Conservation (phyloP, 92 coral and sea anemone species). For the Siderastrea radians region DNA sequence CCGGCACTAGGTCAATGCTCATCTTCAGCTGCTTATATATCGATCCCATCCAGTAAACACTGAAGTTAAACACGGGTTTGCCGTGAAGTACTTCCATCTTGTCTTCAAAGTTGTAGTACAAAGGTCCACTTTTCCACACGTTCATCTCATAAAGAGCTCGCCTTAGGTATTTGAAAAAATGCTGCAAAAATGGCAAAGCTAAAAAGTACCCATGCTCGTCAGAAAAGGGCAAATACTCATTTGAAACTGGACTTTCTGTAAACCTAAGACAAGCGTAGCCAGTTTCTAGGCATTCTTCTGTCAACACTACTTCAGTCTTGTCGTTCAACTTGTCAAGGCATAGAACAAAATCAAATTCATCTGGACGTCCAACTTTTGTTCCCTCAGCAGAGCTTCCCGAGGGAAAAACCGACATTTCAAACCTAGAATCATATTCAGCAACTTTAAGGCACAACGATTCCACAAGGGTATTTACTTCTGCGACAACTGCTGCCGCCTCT, state of each 20-base stretch:
- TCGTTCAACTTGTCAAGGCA: constrained; percentile 36
- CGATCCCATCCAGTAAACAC: constrained; percentile 43
- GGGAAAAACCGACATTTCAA: constrained; percentile 41
- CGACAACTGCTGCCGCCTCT: background rate
- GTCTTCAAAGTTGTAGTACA: constrained; percentile 48
- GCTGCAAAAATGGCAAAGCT: constrained; percentile 20
- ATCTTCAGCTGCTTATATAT: constrained; percentile 32
- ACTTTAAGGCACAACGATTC: background rate
- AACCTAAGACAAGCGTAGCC: constrained; percentile 24
- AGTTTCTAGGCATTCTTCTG: constrained; percentile 21
- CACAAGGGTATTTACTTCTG: constrained; percentile 11
- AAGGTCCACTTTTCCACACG: constrained; percentile 22
- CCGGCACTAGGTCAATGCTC: constrained; percentile 40
- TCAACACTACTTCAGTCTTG: constrained; percentile 16
- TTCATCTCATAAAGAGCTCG: constrained; percentile 26
- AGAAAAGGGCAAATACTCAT: constrained; percentile 7
- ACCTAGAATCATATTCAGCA: constrained; percentile 29
- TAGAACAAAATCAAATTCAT: constrained; percentile 41
- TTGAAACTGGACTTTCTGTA: constrained; percentile 3
- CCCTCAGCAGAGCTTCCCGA: constrained; percentile 44
- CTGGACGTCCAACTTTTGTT: constrained; percentile 41
- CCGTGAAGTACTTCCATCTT: constrained; percentile 30
- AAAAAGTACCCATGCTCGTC: constrained; percentile 12
- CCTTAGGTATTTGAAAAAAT: constrained; percentile 11
- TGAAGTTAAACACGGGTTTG: constrained; percentile 41